Conservation (phyloP, 2,888 invertebrate species). For the Crocallis elinguaria region DNA sequence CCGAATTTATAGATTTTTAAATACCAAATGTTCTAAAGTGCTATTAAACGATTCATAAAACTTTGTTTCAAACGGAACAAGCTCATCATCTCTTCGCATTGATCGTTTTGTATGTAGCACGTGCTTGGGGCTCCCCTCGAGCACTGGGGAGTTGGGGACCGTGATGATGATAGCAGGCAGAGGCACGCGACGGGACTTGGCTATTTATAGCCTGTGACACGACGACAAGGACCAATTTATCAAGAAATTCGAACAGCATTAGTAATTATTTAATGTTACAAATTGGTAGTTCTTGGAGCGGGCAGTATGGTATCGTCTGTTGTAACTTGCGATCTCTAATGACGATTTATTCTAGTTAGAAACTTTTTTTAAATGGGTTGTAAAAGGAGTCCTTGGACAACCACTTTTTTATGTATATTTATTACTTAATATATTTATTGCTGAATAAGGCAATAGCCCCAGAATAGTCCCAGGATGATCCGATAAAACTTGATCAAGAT, state of each 20-base stretch:
- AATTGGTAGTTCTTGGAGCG: background rate
- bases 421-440: too few relatives aligned
- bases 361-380: too few relatives aligned
- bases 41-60: too few relatives aligned
- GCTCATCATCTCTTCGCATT: constrained; percentile 26
- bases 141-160: constrained; percentile 64
- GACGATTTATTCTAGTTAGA: too few relatives aligned
- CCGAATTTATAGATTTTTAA: constrained; percentile 73
- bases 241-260: constrained; percentile 13
- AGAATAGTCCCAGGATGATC: too few relatives aligned
- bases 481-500: too few relatives aligned
- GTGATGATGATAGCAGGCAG: constrained; percentile 49
- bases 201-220: constrained; percentile 61
- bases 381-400: too few relatives aligned
- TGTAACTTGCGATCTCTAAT: too few relatives aligned
- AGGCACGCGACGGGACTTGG: constrained; percentile 63
- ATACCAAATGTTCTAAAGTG: background rate
- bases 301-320: too few relatives aligned
- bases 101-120: constrained; percentile 69
- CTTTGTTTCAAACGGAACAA: constrained; percentile 19
- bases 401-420: too few relatives aligned
- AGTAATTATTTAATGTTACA: background rate
- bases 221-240: constrained; percentile 37
- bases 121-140: constrained; percentile 68
- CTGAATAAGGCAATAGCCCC: too few relatives aligned